These are phyloP conservation scores for Lophotis ruficrista DNA, from an alignment of 2,113 vertebrate species.

Conservation along the genomic window DNA sequence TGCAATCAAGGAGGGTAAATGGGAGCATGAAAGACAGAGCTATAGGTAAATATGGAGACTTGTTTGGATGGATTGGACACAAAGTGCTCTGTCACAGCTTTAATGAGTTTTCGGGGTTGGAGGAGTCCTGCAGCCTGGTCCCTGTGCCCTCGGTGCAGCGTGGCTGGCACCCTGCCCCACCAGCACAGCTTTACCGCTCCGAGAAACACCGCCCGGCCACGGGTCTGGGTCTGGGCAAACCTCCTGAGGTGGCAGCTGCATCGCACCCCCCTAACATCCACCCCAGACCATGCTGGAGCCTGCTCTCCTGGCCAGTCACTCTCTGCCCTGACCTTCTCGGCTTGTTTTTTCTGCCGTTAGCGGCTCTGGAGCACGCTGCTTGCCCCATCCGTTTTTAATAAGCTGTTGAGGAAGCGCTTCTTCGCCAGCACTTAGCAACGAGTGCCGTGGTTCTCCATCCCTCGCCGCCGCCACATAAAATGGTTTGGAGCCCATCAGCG, in stretches of 20 bases:
- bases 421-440: not conserved
- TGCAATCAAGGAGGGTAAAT: not conserved
- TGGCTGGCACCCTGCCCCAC: not conserved
- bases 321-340: not conserved
- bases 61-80: not conserved
- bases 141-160: accelerated
- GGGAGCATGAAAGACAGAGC: not conserved
- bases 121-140: not conserved
- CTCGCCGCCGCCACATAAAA: accelerated
- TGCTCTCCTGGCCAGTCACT: not conserved
- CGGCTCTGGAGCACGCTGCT: not conserved
- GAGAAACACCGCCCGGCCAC: not conserved
- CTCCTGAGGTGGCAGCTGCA: not conserved
- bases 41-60: not conserved
- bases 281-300: accelerated
- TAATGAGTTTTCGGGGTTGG: not conserved
- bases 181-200: too few species aligned
- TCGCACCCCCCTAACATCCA: not conserved
- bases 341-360: not conserved
- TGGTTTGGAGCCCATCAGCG: not conserved
- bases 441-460: not conserved
- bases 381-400: not conserved
- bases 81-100: not conserved
- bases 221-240: not conserved
- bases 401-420: not conserved